Evolutionary conservation across 2,888 invertebrate species (phyloP), one percentile per base, ranked within the genome.

Genomic region (Notodonta ziczac): DNA sequence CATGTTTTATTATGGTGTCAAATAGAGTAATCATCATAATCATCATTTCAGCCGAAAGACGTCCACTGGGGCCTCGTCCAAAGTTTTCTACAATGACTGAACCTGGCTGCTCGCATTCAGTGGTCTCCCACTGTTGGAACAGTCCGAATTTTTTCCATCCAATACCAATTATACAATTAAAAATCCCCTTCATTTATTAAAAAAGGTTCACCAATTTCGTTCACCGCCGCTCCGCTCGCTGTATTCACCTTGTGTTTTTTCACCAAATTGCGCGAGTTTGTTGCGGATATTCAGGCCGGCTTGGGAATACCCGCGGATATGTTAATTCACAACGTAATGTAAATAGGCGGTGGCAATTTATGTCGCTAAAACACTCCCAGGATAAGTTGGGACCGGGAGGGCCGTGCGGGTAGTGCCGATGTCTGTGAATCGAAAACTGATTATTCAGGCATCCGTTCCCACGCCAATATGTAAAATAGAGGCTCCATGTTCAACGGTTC

Each of bases 251-350:
- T 60, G 62, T 70, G 63, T 70, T 70, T 75, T 73, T 72, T 66
- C 61, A 54, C 67, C 60, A 67, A 69, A 70, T 65, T 74, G 65
- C 60, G 61, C 73, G 73, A 72, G 73, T 73, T 77, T 77, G 73
- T 75, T 73, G 66, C 76, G 77, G 77, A 84, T 85, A 89, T 86
- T 83, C 83, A 80, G 85, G 87, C 82, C 80, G 82, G 77, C 88
- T 74, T 70, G 91, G 91, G 91, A 91, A 89, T 87, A 87, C 85
- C 88, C 88, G 76, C 76, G 82, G 82, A 86, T 91, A 91, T 91
- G 91, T 90, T 91, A 91, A 91, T 91, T 88, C 85, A 80, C 82
- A 80, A 70, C 79, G 80, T 86, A 90, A 90, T 91, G 90, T 89
- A 91, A 90, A 91, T 88, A 88, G 86, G 85, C 81, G 77, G 80